Evolutionary conservation across 2,888 invertebrate genomes (phyloP).

Genomic region (Tethea ocularis): DNA sequence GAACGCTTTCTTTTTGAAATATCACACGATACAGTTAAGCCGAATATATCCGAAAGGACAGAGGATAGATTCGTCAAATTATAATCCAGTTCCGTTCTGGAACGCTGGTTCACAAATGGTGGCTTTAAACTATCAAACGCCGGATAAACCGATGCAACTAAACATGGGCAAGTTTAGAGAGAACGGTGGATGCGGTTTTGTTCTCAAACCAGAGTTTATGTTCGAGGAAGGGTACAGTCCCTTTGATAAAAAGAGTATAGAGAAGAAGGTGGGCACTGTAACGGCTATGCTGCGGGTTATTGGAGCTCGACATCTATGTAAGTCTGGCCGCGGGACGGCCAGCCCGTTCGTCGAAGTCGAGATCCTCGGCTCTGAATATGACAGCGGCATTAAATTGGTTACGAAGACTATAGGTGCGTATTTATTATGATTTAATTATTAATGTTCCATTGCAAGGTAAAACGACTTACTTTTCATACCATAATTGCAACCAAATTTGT

Average conservation of each 20-base stretch:
- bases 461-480: neutral
- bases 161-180: constrained; percentile 96
- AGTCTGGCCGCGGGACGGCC: constrained; percentile 91
- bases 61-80: constrained; percentile 98
- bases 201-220: constrained; percentile 96
- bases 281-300: constrained; percentile 90
- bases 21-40: constrained; percentile 93
- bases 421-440: neutral
- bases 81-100: constrained; percentile 97
- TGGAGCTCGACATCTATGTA: constrained; percentile 94
- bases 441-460: no score
- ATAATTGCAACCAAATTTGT: neutral
- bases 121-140: constrained; percentile 98
- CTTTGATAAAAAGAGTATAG: constrained; percentile 85
- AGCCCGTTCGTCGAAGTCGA: constrained; percentile 97
- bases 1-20: constrained; percentile 88
- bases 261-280: constrained; percentile 68
- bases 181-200: constrained; percentile 96
- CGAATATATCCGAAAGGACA: constrained; percentile 98
- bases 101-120: constrained; percentile 98
- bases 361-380: constrained; percentile 93
- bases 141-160: constrained; percentile 97
- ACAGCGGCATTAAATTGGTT: constrained; percentile 91
- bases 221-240: constrained; percentile 91
- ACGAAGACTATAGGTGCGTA: constrained; percentile 93